Evolutionary conservation across 2,797 vertebrate species (phyloP), one percentile per base, ranked within the genome.

Genomic region (Hydrophis major): DNA sequence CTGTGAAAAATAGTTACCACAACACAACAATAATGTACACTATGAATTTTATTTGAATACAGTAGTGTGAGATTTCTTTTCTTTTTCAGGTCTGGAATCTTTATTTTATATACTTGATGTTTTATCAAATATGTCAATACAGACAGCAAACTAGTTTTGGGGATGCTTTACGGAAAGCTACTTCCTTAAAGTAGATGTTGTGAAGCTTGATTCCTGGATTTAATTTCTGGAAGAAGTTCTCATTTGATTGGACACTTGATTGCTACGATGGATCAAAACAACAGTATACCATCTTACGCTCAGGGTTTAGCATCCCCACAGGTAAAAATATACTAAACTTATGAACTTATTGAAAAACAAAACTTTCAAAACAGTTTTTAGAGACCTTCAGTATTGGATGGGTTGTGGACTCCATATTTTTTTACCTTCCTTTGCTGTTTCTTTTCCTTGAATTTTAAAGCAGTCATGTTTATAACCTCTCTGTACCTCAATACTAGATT

Each of bases 221-320:
- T 90, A 88, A 90, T 90, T 91, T 28, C 87, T 93, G 56, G 86
- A 95, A 57, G 25, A 86, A 93, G 55, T 93, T 94, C 69, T 92
- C 93, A 87, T 88, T 60, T 93, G 56, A 95, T 95, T 92, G 89
- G 95, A 95, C 95, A 96, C 94, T 66, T 74, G 89, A 95, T 90
- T 89, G 90, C 89, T 94, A 94, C 93, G 95, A 99, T 99, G 99
- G 99, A 99, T 98, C 99, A 99, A 97, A 99, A 99, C 98, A 99
- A 98, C 98, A 99, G 99, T 96, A 96, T 99, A 94, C 98, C 99
- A 2, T 97, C 98, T n/a, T 99, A 99, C 0, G 96, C 98, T 93
- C 99, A 99, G 97, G 99, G 99, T n/a, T 96, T 99, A 97, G 98
- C 99, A 53, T 99, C 99, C 55, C 99, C 99, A 90, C 99, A 98